Conservation (phyloP, 92 coral and sea anemone genomes). For the Siderastrea radians region DNA sequence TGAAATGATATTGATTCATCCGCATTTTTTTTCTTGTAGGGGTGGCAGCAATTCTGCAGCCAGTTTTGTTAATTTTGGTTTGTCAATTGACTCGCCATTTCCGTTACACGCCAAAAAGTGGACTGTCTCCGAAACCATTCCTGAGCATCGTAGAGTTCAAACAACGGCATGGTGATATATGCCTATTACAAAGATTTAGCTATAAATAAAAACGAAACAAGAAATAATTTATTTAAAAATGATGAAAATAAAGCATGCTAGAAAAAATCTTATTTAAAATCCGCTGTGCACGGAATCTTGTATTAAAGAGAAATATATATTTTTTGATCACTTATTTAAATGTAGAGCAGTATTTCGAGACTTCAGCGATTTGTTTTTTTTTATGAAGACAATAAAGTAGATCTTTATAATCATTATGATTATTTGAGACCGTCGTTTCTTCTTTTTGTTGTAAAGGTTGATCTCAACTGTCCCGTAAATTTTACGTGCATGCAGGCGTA, state of each 20-base stretch:
- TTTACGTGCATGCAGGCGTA: no score
- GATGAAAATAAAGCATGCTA: background rate
- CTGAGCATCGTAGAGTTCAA: slow-evolving; percentile 50
- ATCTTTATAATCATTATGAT: no score
- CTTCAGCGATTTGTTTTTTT: no score
- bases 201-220: background rate
- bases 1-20: background rate
- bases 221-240: background rate
- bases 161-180: slow-evolving; percentile 41
- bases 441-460: no score
- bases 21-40: slow-evolving; percentile 37
- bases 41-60: slow-evolving; percentile 93
- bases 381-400: no score
- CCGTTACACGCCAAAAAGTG: slow-evolving; percentile 54
- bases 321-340: slow-evolving; percentile 13
- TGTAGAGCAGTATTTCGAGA: background rate
- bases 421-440: no score
- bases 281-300: background rate
- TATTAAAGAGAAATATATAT: slow-evolving; percentile 2
- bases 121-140: slow-evolving; percentile 32
- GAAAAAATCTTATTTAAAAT: slow-evolving; percentile 9
- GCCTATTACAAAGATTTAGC: background rate
- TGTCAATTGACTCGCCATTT: slow-evolving; percentile 91
- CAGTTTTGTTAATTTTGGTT: slow-evolving; percentile 91
- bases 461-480: no score